phyloP scores from a whole-genome alignment of 2,113 vertebrate genomes.

The Fulmarus glacialis region DNA sequence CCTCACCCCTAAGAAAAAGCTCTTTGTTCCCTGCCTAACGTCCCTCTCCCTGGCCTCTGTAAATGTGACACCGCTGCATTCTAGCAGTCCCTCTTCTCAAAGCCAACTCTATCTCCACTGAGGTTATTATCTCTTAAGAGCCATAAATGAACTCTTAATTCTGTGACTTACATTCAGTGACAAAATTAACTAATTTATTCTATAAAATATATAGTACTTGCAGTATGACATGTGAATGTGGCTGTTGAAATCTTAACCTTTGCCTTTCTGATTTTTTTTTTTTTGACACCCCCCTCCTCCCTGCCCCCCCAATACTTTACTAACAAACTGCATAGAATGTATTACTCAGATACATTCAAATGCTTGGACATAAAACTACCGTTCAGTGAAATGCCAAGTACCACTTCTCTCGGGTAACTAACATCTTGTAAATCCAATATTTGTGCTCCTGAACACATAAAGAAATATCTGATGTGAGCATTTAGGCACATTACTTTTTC shows the following conservation, averaged over 20 bases:
- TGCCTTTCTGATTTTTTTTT: background rate
- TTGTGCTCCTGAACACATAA: conserved; percentile 15
- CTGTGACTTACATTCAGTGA: background rate
- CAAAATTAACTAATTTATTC: background rate
- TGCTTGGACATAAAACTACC: background rate
- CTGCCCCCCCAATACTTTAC: background rate
- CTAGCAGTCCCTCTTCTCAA: background rate
- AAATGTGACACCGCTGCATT: rapidly evolving
- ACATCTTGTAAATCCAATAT: conserved; percentile 39
- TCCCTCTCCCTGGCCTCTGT: background rate
- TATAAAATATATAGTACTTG: background rate
- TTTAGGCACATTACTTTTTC: background rate
- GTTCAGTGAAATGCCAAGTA: conserved; percentile 38
- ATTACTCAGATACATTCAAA: background rate
- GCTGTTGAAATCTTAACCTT: conserved; percentile 14
- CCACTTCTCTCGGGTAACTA: conserved; percentile 11
- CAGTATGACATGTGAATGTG: background rate
- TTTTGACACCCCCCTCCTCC: background rate
- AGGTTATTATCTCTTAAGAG: conserved; percentile 10
- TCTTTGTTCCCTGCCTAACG: background rate
- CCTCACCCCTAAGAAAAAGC: background rate
- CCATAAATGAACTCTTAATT: conserved; percentile 25
- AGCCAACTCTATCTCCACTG: background rate
- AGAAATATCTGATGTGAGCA: background rate
- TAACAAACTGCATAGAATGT: background rate